Base-by-base conservation (phyloP, 2,797 vertebrate genomes). In the Anguilla marmorata region DNA sequence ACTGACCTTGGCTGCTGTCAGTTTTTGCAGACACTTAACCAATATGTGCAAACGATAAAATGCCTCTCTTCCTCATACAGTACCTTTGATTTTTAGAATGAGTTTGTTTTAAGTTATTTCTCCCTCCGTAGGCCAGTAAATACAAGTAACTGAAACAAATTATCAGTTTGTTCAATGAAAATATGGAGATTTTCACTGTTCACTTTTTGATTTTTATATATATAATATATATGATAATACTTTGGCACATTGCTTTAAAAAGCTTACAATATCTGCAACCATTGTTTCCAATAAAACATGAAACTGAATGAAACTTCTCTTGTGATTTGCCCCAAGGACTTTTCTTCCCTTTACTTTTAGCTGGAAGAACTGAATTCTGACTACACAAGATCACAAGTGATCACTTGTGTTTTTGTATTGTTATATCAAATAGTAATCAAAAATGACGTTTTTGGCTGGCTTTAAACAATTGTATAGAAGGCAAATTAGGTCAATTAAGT, bases 211-310 rank as follows among this genome's bases (percentile, higher is more conserved):
- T 69, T 69, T 69, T 30, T 24, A 27, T 27, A 69, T 27, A 69
- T 3, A n/a, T 6, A 69, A 60, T 19, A 52, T 11, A 7, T 7
- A 52, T 52, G 7, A 1, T 7, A 52, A 52, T 52, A 52, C 63
- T 69, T 69, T 27, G 63, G 63, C 63, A 69, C 63, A 5, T 69
- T 27, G 63, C 63, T 69, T 69, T 69, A 69, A 69, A 69, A 69
- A 69, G 63, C 24, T 69, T n/a, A 69, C n/a, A 69, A 69, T 69
- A 21, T 69, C 63, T 69, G 63, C 63, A 69, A 69, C 63, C 63
- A 69, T 2, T 27, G 63, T 69, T 24, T 69, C 63, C 63, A 69
- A 69, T 69, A 69, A 69, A 69, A 69, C 63, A 69, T 69, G n/a
- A 69, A 69, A n/a, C 63, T 69, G 63, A 33, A 33, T 33, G 33